A percentile compares a stretch with the other conserved stretches of the same genome.
phyloP scores from a whole-genome alignment of 1,140 invertebrate species.

The Reticulitermes speratus region DNA sequence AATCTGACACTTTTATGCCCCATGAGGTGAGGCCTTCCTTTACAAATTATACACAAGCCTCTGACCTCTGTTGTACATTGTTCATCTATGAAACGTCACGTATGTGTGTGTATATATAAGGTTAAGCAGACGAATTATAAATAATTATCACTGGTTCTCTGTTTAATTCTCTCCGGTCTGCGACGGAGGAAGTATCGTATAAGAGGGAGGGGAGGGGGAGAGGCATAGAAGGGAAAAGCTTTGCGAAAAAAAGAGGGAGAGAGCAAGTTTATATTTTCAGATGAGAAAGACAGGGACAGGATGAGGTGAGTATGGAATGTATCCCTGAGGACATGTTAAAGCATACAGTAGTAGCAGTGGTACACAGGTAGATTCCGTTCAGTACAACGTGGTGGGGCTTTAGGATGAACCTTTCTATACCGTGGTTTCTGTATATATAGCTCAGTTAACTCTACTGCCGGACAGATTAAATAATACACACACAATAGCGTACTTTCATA shows the following conservation, averaged over 20 bases:
- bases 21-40: not conserved
- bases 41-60: not conserved
- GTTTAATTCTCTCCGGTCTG: not conserved
- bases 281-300: not conserved
- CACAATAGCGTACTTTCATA: slow-evolving; percentile 14
- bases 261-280: not conserved
- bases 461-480: slow-evolving; percentile 25
- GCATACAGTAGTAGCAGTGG: not conserved
- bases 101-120: not conserved
- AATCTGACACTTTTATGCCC: slow-evolving; percentile 18
- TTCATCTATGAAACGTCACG: not conserved
- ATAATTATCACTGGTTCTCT: slow-evolving; percentile 3
- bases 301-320: not conserved
- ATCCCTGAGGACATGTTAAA: slow-evolving; percentile 6
- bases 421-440: not conserved
- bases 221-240: not conserved
- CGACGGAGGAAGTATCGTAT: not conserved
- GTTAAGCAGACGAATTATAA: slow-evolving; percentile 8
- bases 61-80: not conserved
- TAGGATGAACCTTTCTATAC: not conserved
- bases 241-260: not conserved
- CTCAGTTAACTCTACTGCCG: not conserved
- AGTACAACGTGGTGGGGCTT: not conserved
- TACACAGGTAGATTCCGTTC: not conserved
- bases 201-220: not conserved